These are phyloP conservation scores for Epinephelus fuscoguttatus DNA, from an alignment of 2,113 vertebrate species.

Conservation along the genomic window DNA sequence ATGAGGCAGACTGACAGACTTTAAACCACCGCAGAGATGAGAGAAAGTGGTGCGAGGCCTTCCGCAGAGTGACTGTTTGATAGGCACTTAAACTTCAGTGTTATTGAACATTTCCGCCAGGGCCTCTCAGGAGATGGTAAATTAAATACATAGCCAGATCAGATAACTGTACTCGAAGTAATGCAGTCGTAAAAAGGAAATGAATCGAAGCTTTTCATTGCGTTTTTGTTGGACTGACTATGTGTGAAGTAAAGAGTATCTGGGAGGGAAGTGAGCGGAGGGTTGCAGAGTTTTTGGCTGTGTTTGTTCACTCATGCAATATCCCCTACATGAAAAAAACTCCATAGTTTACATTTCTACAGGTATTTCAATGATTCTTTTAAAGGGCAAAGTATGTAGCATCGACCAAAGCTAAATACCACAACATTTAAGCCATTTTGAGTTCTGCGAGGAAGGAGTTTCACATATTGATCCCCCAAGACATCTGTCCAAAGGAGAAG, in stretches of 20 bases:
- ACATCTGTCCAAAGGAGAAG: background rate
- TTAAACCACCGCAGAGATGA: conserved; percentile 38
- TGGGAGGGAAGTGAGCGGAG: background rate
- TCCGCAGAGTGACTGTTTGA: conserved; percentile 52
- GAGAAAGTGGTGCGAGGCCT: conserved; percentile 44
- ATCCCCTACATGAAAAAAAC: no score
- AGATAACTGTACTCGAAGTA: conserved; percentile 68
- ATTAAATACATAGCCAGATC: conserved; percentile 76
- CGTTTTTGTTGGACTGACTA: conserved; percentile 29
- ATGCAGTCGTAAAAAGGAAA: conserved; percentile 61
- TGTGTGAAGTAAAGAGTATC: conserved; percentile 17
- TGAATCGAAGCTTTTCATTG: conserved; percentile 74
- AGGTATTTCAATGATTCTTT: no score
- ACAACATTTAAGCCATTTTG: background rate
- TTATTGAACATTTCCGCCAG: conserved; percentile 63
- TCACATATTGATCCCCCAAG: background rate
- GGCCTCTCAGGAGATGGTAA: conserved; percentile 67
- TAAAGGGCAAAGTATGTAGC: background rate
- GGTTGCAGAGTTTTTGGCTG: conserved; percentile 8
- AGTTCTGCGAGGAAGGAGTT: background rate
- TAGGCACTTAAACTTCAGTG: conserved; percentile 65
- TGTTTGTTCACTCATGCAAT: background rate
- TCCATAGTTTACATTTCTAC: no score
- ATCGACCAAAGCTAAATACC: background rate
- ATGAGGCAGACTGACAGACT: conserved; percentile 12